Conservation (phyloP, 2,113 vertebrate genomes). For the Oostethus manadensis region DNA sequence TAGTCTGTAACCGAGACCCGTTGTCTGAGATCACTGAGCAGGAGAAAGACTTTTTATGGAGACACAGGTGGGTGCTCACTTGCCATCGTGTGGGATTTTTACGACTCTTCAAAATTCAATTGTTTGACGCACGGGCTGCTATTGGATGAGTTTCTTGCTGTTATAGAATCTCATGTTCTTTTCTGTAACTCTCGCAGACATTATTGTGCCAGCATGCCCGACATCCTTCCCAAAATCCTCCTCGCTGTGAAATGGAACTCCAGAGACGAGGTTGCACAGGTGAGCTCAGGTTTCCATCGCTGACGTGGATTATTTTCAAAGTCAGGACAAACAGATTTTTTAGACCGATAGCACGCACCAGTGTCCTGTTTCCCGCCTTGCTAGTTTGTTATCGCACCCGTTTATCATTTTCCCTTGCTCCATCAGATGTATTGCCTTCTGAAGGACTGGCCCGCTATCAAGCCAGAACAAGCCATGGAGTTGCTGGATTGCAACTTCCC, state of each 20-base stretch:
- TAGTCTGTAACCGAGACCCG: conserved; percentile 89
- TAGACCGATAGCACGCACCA: not conserved
- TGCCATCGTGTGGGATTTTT: not conserved
- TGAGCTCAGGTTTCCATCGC: conserved; percentile 47
- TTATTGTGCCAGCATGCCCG: conserved; percentile 88
- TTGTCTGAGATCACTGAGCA: conserved; percentile 99
- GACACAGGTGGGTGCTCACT: conserved; percentile 80
- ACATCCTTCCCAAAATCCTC: conserved; percentile 94
- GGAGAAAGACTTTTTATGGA: conserved; percentile 97
- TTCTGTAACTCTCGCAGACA: conserved; percentile 67
- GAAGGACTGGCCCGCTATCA: conserved; percentile 96
- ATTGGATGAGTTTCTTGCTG: not conserved
- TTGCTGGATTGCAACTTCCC: conserved; percentile 97
- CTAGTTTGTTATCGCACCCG: not conserved
- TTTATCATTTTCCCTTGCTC: conserved; percentile 4
- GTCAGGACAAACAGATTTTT: conserved; percentile 5
- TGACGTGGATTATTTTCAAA: conserved; percentile 22
- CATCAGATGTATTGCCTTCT: conserved; percentile 95
- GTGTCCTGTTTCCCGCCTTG: not conserved
- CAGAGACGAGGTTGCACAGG: conserved; percentile 97
- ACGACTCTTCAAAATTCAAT: not conserved
- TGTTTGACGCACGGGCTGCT: not conserved
- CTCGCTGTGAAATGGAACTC: conserved; percentile 98
- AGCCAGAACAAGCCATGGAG: conserved; percentile 97
- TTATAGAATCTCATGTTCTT: not conserved